phyloP scores from a whole-genome alignment of 2,888 invertebrate genomes.

The Pecten maximus region DNA sequence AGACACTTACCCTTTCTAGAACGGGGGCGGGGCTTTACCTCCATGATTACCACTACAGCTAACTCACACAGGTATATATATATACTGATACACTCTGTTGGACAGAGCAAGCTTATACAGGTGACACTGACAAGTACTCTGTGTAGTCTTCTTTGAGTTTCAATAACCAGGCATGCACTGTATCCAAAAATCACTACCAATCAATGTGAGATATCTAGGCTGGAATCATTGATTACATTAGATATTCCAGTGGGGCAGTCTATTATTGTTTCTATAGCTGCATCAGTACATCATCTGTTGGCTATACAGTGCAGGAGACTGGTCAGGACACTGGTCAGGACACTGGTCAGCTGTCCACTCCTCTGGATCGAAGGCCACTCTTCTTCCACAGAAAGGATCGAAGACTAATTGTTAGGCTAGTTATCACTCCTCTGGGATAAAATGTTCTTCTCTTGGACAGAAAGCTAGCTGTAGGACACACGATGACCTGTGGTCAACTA shows the following conservation, averaged over 20 bases:
- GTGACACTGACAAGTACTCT: not conserved
- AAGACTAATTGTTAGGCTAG: too few species aligned
- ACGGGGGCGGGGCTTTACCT: conserved; percentile 1
- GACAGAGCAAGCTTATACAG: not conserved
- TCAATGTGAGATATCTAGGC: too few species aligned
- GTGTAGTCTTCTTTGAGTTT: too few species aligned
- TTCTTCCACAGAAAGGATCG: too few species aligned
- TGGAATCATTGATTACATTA: too few species aligned
- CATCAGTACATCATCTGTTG: too few species aligned
- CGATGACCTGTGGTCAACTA: not conserved
- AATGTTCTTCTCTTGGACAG: not conserved
- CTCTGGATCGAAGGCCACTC: not conserved
- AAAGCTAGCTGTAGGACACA: not conserved
- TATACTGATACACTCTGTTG: not conserved
- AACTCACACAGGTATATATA: not conserved
- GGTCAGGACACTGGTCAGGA: too few species aligned
- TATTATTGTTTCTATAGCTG: too few species aligned
- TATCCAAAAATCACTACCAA: too few species aligned
- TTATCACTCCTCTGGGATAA: not conserved
- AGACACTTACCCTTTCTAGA: not conserved
- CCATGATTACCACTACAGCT: not conserved
- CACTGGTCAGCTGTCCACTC: not conserved
- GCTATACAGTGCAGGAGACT: too few species aligned
- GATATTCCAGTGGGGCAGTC: too few species aligned
- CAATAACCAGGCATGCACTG: too few species aligned